Percentiles rank a stretch among this genome's conserved stretches.
Evolutionary conservation across 2,888 invertebrate species (phyloP).

Genomic region (Scaptomyza caliginosa): DNA sequence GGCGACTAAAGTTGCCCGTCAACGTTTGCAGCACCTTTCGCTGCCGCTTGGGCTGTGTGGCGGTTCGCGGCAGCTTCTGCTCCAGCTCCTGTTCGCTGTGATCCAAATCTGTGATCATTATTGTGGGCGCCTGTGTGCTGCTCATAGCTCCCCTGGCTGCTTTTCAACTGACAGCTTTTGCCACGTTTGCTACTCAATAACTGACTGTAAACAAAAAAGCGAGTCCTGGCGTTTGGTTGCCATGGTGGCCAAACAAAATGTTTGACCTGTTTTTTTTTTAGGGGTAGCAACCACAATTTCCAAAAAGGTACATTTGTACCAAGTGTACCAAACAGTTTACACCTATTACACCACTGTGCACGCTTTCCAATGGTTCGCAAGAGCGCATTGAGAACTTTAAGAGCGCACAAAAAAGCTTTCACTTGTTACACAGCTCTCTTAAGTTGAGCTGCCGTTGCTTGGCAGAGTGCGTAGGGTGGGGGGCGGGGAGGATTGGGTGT

Average conservation of each 20-base stretch:
- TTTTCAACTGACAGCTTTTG: conserved; percentile 35
- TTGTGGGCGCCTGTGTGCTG: conserved; percentile 25
- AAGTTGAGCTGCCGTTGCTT: neutral
- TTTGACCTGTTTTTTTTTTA: conserved; percentile 57
- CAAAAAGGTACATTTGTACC: neutral
- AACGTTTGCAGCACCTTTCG: conserved; percentile 73
- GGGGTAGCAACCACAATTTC: conserved; percentile 21
- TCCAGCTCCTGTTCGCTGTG: conserved; percentile 62
- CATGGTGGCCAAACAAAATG: conserved; percentile 43
- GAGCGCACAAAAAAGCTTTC: conserved; percentile 30
- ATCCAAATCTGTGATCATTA: conserved; percentile 81
- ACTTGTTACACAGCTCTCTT: conserved; percentile 9
- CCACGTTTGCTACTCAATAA: conserved; percentile 13
- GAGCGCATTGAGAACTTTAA: conserved; percentile 4
- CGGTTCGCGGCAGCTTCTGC: neutral
- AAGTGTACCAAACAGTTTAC: neutral
- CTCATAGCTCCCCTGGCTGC: conserved; percentile 28
- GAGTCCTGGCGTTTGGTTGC: conserved; percentile 38
- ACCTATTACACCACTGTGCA: conserved; percentile 33
- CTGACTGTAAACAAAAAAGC: conserved; percentile 54
- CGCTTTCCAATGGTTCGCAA: conserved; percentile 33
- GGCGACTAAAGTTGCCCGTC: conserved; percentile 79
- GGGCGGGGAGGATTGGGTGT: neutral
- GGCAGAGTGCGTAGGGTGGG: too few relatives aligned
- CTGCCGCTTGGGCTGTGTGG: conserved; percentile 50